Evolutionary conservation across 2,797 vertebrate genomes (phyloP).

Genomic region (Dicrostonyx torquatus): DNA sequence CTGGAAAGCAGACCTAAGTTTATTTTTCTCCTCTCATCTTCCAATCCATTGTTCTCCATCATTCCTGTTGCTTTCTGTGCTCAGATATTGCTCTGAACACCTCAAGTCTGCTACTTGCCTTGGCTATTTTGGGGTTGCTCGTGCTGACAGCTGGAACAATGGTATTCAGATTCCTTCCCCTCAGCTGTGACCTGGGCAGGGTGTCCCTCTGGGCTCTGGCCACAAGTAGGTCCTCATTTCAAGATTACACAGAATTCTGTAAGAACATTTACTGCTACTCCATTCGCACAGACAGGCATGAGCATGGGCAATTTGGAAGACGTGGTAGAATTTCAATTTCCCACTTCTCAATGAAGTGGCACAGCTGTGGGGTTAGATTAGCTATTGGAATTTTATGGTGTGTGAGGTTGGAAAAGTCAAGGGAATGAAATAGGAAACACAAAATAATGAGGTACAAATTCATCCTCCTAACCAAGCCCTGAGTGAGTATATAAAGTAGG

Average conservation of each 20-base stretch:
- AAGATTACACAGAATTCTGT: not conserved
- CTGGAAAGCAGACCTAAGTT: not conserved
- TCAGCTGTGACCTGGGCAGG: not conserved
- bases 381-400: conserved; percentile 47
- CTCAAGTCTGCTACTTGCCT: not conserved
- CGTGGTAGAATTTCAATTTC: conserved; percentile 62
- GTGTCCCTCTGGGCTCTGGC: not conserved
- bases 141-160: not conserved
- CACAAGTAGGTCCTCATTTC: not conserved
- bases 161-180: not conserved
- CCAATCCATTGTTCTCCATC: not conserved
- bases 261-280: not conserved
- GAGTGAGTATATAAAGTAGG: not conserved
- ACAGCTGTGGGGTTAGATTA: conserved; percentile 54
- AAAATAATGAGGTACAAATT: conserved; percentile 41
- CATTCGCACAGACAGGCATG: not conserved
- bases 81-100: not conserved
- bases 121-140: not conserved
- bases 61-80: not conserved
- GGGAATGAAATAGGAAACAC: conserved; percentile 43
- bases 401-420: conserved; percentile 33
- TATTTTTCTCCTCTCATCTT: not conserved
- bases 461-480: conserved; percentile 34
- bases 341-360: conserved; percentile 55
- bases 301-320: conserved; percentile 50